These are phyloP conservation scores for Melanotaenia pygmaea DNA, from an alignment of 2,797 vertebrate species.

Conservation along the genomic window DNA sequence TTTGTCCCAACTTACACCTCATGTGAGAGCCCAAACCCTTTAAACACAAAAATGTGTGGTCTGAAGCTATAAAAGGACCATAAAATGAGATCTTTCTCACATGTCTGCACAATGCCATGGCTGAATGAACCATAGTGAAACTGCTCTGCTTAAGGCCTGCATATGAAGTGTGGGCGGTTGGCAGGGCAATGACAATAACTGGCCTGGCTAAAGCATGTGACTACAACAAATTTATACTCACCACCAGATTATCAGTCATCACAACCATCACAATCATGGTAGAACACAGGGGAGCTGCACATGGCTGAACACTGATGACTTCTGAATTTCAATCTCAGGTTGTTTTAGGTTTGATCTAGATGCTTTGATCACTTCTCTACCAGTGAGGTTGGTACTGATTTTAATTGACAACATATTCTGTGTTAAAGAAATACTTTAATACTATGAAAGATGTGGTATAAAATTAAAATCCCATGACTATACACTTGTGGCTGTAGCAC, in stretches of 20 bases:
- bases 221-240: neutral
- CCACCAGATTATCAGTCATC: neutral
- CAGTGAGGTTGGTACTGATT: neutral
- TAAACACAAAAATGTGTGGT: conserved; percentile 3
- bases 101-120: neutral
- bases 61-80: conserved; percentile 7
- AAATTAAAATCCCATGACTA: neutral
- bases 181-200: neutral
- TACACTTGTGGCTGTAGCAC: neutral
- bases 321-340: too few relatives aligned
- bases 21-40: neutral
- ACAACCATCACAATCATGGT: neutral
- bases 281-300: neutral
- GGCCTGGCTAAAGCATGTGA: neutral
- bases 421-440: neutral
- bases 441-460: neutral
- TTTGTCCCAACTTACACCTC: neutral
- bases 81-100: conserved; percentile 8
- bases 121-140: neutral
- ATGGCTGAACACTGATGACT: neutral
- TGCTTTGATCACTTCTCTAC: too few relatives aligned
- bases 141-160: neutral
- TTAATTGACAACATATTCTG: neutral
- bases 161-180: neutral
- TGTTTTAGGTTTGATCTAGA: too few relatives aligned